A percentile compares a stretch with the other conserved stretches of the same genome.
phyloP scores from a whole-genome alignment of 2,113 vertebrate genomes.

The Arvicanthis niloticus region DNA sequence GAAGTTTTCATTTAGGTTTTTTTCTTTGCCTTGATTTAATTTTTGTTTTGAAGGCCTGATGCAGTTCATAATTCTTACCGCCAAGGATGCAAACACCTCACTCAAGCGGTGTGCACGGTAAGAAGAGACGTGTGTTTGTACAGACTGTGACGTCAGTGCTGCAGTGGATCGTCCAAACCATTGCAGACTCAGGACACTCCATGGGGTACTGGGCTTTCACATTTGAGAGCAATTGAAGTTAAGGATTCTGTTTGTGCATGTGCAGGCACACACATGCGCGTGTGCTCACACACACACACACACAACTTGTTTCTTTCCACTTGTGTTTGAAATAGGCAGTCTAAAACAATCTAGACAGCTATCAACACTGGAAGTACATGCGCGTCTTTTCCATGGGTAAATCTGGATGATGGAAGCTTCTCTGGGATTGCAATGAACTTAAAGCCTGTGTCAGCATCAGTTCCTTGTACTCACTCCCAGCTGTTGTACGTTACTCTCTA shows the following conservation, averaged over 20 bases:
- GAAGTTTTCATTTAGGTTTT: constrained; percentile 47
- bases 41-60: constrained; percentile 91
- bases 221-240: not conserved
- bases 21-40: constrained; percentile 41
- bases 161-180: not conserved
- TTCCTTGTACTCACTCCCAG: not conserved
- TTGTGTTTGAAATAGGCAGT: constrained; percentile 2
- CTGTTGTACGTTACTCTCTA: not conserved
- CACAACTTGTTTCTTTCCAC: not conserved
- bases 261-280: not conserved
- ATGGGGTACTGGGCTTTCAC: not conserved
- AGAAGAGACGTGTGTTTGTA: constrained; percentile 57
- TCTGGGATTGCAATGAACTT: not conserved
- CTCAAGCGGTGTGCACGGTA: constrained; percentile 95
- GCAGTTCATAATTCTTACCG: constrained; percentile 88
- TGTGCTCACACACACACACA: not conserved
- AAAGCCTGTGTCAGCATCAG: not conserved
- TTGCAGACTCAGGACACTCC: not conserved
- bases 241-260: not conserved
- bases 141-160: not conserved
- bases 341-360: not conserved
- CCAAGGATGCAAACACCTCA: constrained; percentile 96
- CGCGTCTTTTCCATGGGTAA: not conserved
- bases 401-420: not conserved
- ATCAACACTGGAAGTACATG: not conserved